phyloP scores from a whole-genome alignment of 2,797 vertebrate species.

The Diceros bicornis region DNA sequence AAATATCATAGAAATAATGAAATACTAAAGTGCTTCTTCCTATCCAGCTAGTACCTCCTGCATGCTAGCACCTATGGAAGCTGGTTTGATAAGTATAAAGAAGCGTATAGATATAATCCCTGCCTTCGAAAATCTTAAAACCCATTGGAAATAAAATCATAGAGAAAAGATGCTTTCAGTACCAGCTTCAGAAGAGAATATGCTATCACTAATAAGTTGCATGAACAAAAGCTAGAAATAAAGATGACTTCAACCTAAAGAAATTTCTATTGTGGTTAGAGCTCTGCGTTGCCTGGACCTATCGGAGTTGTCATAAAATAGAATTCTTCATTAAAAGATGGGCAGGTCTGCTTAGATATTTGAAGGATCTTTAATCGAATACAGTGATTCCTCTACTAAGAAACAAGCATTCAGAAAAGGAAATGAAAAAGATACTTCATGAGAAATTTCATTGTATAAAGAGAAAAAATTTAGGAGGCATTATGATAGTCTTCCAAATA shows the following conservation, averaged over 20 bases:
- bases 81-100: conserved; percentile 42
- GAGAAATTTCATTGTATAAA: background rate
- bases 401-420: background rate
- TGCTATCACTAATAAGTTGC: conserved; percentile 43
- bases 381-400: background rate
- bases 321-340: background rate
- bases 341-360: background rate
- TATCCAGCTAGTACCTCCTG: background rate
- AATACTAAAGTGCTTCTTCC: conserved; percentile 16
- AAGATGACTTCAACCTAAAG: conserved; percentile 46
- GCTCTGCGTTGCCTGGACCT: background rate
- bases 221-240: conserved; percentile 16
- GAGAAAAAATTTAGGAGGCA: background rate
- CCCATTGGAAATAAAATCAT: conserved; percentile 62
- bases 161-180: conserved; percentile 49
- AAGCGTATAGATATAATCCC: conserved; percentile 10
- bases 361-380: background rate
- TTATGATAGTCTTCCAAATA: background rate
- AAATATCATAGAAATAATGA: conserved; percentile 54
- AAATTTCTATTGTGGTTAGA: background rate
- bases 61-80: background rate
- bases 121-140: conserved; percentile 65
- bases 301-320: background rate
- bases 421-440: background rate
- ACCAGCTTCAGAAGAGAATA: conserved; percentile 45